Percentiles rank a stretch among this genome's conserved stretches.
These are phyloP conservation scores for Saguinus midas DNA, from an alignment of 2,113 vertebrate species.

Conservation along the genomic window DNA sequence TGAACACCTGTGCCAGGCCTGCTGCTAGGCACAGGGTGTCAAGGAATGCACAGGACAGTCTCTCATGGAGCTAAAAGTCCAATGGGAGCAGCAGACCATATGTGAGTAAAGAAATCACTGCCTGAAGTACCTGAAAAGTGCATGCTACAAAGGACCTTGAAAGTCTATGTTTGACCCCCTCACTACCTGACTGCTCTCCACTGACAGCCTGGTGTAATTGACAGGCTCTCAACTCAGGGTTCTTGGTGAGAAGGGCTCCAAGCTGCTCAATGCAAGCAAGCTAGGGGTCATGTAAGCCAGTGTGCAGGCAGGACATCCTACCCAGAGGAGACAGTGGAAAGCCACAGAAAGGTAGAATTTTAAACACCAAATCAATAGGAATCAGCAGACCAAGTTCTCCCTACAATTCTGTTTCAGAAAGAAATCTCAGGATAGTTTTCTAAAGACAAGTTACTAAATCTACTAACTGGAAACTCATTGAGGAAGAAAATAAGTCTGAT, in stretches of 20 bases:
- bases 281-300: not conserved
- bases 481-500: not conserved
- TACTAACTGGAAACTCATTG: not conserved
- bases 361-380: not conserved
- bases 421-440: not conserved
- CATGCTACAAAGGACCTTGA: not conserved
- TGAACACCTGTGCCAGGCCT: not conserved
- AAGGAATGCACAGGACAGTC: not conserved
- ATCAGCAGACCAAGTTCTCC: not conserved
- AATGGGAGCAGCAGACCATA: not conserved
- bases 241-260: not conserved
- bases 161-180: not conserved
- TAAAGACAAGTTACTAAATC: conserved; percentile 1
- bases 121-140: no score
- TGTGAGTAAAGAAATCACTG: not conserved
- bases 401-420: not conserved
- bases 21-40: not conserved
- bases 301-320: not conserved
- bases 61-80: not conserved
- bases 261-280: not conserved
- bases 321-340: not conserved
- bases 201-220: not conserved
- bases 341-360: not conserved
- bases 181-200: not conserved
- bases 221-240: not conserved